Evolutionary conservation across 2,888 invertebrate species (phyloP).

Genomic region (Cactoblastis cactorum): DNA sequence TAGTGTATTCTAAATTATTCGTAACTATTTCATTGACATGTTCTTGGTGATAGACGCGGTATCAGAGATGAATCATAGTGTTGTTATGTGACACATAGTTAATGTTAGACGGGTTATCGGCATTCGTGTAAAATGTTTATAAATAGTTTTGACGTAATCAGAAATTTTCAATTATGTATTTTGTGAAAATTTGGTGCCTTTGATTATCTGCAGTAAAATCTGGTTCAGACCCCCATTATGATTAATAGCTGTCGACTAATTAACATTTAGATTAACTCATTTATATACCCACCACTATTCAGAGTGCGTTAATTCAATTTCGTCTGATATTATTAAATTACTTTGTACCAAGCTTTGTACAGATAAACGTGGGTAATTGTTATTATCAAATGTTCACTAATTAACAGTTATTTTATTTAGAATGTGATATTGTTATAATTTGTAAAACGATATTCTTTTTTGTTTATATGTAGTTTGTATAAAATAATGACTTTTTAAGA

Average conservation of each 20-base stretch:
- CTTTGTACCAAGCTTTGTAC: neutral
- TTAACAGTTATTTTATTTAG: neutral
- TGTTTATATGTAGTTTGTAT: too few relatives aligned
- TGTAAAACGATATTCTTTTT: too few relatives aligned
- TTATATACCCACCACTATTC: conserved; percentile 1
- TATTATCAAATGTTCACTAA: neutral
- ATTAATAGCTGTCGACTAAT: conserved; percentile 17
- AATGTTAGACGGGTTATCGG: conserved; percentile 29
- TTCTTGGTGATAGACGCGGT: neutral
- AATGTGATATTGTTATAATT: neutral
- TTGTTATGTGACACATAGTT: conserved; percentile 26
- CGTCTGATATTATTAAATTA: neutral
- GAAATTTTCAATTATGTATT: neutral
- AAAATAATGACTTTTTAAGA: too few relatives aligned
- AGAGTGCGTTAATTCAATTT: conserved; percentile 10
- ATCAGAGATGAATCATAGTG: conserved; percentile 25
- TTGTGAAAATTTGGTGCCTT: too few relatives aligned
- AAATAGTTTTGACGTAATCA: neutral
- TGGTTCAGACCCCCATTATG: conserved; percentile 1
- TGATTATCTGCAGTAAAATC: neutral
- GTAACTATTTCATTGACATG: neutral
- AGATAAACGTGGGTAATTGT: neutral
- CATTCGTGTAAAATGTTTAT: conserved; percentile 13
- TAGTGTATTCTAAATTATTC: neutral
- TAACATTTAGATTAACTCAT: conserved; percentile 18